A percentile compares a stretch with the other conserved stretches of the same genome.
Conservation (phyloP, 2,113 vertebrate genomes). For the Sporophila hypoxantha region DNA sequence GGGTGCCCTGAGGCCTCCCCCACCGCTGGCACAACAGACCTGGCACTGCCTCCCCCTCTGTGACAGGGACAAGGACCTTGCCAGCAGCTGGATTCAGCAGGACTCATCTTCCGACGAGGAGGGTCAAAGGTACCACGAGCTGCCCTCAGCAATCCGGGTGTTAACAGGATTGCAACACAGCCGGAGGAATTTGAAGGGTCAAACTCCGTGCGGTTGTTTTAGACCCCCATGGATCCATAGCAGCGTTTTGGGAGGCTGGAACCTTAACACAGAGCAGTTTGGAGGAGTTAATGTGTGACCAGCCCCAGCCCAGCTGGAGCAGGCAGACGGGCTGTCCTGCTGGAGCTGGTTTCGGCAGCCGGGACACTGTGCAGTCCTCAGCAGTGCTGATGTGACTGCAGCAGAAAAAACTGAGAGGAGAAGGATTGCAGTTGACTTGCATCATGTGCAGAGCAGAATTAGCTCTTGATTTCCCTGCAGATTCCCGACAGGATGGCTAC, state of each 20-base stretch:
- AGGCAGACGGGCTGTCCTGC: background rate
- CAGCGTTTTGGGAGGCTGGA: background rate
- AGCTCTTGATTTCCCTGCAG: background rate
- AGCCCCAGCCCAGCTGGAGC: background rate
- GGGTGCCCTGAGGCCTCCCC: background rate
- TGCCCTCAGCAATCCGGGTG: background rate
- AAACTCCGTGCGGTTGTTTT: background rate
- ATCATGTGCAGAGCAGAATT: background rate
- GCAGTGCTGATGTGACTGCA: background rate
- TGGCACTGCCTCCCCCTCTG: background rate
- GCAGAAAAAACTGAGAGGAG: background rate
- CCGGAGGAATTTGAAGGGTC: background rate
- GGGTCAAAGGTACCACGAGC: background rate
- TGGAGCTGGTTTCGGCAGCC: background rate
- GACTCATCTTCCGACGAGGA: background rate
- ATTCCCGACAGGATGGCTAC: background rate
- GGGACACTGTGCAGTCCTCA: background rate
- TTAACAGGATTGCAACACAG: conserved; percentile 15
- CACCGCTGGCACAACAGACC: background rate
- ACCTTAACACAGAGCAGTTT: background rate
- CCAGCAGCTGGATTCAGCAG: background rate
- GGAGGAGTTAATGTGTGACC: conserved; percentile 31
- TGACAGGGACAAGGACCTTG: background rate
- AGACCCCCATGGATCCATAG: background rate
- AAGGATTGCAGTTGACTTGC: background rate